Evolutionary conservation across 2,797 vertebrate species (phyloP), one percentile per base, ranked within the genome.

Genomic region (Rhinella marina): DNA sequence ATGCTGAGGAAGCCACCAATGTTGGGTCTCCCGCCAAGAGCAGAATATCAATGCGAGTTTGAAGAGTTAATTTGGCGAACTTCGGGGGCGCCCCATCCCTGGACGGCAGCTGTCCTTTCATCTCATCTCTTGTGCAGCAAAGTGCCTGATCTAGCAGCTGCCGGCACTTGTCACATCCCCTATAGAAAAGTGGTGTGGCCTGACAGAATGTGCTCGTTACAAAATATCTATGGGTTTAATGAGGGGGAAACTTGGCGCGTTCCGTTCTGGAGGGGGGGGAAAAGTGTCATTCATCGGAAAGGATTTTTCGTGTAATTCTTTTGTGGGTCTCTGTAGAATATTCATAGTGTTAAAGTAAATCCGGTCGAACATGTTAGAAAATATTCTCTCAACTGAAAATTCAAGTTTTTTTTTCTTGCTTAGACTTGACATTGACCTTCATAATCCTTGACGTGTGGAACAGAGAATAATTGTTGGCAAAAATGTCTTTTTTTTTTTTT

Each of bases 171-270:
- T 2, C 9, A 41, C 91, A 82, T 59, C 17, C 72, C 48, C 84
- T 88, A 86, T 90, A 56, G 57, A 89, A 88, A 52, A 90, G 92
- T 85, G 90, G 90, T 87, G 90, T 91, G 89, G 84, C 90, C 86
- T 90, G 90, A 87, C 92, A 92, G 85, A 92, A 91, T 73, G 80
- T 87, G 81, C 90, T 91, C 90, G 90, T 91, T 91, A 90, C 70
- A 87, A 90, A 93, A 88, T 89, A 88, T 83, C 88, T 89, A 0
- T 90, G 91, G 50, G 88, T 92, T 93, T 93, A 93, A 93, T 91
- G 92, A 93, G 92, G 91, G 90, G 89, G 90, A 93, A 91, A 92
- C 84, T 91, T 93, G 90, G 92, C 91, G 92, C 61, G 86, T 85
- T 0, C 66, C 86, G 66, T 84, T 89, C 41, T 86, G 1, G n/a